These are phyloP conservation scores for Macrosoma leucophasiata DNA, from an alignment of 2,888 invertebrate genomes.

Conservation along the genomic window DNA sequence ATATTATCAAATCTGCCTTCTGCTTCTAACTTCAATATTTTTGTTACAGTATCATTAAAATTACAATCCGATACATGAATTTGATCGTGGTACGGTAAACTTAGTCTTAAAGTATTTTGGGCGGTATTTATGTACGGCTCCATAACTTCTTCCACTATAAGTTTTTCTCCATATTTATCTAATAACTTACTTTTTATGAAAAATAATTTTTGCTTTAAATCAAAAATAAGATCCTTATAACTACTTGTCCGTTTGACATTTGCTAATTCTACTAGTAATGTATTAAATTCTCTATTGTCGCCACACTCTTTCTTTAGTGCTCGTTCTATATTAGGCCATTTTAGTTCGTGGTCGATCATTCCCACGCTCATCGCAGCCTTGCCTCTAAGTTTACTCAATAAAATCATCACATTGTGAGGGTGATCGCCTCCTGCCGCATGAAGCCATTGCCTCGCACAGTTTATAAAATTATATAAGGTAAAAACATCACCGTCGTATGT, in stretches of 20 bases:
- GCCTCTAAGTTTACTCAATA: constrained; percentile 7
- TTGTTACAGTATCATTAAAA: constrained; percentile 12
- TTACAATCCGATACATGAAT: constrained; percentile 15
- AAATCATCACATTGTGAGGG: constrained; percentile 10
- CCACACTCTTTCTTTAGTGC: constrained; percentile 9
- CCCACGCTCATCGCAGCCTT: too few species aligned
- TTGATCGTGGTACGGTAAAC: constrained; percentile 17
- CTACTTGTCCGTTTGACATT: constrained; percentile 3
- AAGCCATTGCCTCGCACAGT: constrained; percentile 10
- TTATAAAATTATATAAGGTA: constrained; percentile 15
- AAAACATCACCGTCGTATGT: constrained; percentile 6
- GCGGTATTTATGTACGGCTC: constrained; percentile 13
- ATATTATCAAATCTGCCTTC: constrained; percentile 17
- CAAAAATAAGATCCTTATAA: constrained; percentile 15
- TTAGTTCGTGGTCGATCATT: constrained; percentile 1
- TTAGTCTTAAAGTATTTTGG: constrained; percentile 15
- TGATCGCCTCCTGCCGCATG: constrained; percentile 3
- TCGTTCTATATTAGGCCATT: too few species aligned
- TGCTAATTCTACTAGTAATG: constrained; percentile 5
- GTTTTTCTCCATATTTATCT: constrained; percentile 5
- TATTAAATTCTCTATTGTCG: constrained; percentile 7
- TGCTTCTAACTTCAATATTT: constrained; percentile 18
- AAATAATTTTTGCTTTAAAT: constrained; percentile 17
- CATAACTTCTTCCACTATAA: constrained; percentile 6
- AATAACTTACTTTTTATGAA: constrained; percentile 14